phyloP scores from a whole-genome alignment of 2,888 invertebrate genomes.

The Synanthedon vespiformis region DNA sequence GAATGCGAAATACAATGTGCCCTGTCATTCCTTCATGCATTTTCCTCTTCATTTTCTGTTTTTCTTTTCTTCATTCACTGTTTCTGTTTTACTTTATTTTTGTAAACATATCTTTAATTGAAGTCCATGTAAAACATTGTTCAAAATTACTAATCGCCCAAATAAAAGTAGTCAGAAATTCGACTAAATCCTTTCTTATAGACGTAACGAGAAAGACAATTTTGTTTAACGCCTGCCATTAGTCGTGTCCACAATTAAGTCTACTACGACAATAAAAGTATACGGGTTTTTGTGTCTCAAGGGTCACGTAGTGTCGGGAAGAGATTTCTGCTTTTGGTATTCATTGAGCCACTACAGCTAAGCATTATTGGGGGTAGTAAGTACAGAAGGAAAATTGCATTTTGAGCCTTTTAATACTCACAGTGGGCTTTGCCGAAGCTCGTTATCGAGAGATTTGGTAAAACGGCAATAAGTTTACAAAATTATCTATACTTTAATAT shows the following conservation, averaged over 20 bases:
- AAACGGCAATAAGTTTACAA: too few species aligned
- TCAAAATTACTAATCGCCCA: neutral
- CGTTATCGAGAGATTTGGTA: too few species aligned
- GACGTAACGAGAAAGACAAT: neutral
- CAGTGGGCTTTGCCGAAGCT: too few species aligned
- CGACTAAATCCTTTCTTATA: neutral
- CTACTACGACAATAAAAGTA: neutral
- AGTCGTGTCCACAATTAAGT: neutral
- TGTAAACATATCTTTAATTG: too few species aligned
- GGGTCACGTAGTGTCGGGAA: neutral
- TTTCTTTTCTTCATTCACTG: too few species aligned
- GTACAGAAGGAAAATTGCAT: neutral
- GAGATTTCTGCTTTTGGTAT: neutral
- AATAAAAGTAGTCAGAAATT: neutral
- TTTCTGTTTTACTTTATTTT: too few species aligned
- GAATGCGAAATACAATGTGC: too few species aligned
- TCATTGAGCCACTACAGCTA: neutral
- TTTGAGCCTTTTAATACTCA: too few species aligned
- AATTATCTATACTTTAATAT: too few species aligned
- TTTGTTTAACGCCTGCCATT: neutral
- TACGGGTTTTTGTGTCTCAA: neutral
- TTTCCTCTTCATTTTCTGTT: too few species aligned
- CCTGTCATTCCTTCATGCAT: too few species aligned
- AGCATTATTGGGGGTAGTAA: neutral
- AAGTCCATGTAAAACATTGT: too few species aligned